A percentile compares a stretch with the other conserved stretches of the same genome.
Evolutionary conservation across 2,797 vertebrate genomes (phyloP).

Genomic region (Trichosurus vulpecula): DNA sequence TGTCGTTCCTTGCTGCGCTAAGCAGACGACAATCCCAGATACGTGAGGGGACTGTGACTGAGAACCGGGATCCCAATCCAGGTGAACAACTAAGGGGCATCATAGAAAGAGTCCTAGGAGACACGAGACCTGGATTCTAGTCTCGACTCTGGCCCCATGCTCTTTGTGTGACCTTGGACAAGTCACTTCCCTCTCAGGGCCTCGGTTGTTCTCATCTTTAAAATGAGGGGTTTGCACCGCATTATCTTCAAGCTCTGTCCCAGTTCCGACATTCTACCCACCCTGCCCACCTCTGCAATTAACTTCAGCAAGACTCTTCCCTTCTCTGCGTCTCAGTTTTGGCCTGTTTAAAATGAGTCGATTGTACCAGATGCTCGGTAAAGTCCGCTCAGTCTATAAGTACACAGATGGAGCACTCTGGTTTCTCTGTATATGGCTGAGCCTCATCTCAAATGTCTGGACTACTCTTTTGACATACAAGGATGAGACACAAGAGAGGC

Average conservation of each 20-base stretch:
- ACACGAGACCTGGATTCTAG: not conserved
- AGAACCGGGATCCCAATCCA: not conserved
- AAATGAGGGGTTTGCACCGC: not conserved
- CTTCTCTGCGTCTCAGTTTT: slow-evolving; percentile 26
- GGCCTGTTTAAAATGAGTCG: not conserved
- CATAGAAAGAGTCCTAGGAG: not conserved
- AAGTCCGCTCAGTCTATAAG: not conserved
- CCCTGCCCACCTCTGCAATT: not conserved
- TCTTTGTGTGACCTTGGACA: slow-evolving; percentile 1
- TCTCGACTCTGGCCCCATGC: not conserved
- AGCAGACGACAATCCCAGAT: not conserved
- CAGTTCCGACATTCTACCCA: not conserved
- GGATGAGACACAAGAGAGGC: not conserved
- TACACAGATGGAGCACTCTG: not conserved
- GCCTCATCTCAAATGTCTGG: not conserved
- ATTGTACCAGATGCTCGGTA: not conserved
- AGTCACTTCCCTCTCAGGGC: slow-evolving; percentile 12
- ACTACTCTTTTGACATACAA: not conserved
- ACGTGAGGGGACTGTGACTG: too few relatives aligned
- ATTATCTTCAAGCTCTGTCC: not conserved
- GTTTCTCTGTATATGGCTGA: not conserved
- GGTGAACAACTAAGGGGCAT: not conserved
- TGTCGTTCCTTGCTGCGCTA: too few relatives aligned
- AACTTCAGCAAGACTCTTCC: not conserved
- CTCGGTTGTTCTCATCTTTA: slow-evolving; percentile 4